Evolutionary conservation across 1,140 invertebrate species (phyloP).

Genomic region (Antheraea pernyi): DNA sequence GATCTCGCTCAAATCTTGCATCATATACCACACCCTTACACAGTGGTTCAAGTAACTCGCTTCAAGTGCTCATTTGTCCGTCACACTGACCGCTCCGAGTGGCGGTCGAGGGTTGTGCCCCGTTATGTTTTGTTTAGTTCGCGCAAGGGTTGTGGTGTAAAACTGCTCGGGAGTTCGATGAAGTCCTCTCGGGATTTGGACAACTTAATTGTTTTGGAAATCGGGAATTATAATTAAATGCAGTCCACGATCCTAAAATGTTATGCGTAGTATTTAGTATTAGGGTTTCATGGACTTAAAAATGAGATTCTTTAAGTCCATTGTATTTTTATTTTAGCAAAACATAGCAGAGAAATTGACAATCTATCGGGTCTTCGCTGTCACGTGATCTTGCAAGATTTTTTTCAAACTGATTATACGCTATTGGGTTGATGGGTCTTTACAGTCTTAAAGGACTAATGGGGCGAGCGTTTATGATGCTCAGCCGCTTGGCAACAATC

Average conservation of each 20-base stretch:
- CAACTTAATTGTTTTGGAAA: constrained; percentile 1
- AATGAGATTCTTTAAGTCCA: no score
- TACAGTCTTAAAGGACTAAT: no score
- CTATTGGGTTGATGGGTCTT: no score
- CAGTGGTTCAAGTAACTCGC: constrained; percentile 53
- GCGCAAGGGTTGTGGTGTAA: constrained; percentile 12
- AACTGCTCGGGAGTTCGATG: not conserved
- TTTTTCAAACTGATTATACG: no score
- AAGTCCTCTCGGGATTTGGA: not conserved
- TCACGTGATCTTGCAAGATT: no score
- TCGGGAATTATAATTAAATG: not conserved
- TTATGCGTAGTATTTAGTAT: no score
- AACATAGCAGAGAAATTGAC: no score
- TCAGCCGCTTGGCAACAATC: no score
- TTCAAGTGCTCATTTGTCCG: constrained; percentile 68
- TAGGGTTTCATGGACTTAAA: no score
- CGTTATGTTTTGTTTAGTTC: constrained; percentile 48
- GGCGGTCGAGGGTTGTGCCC: constrained; percentile 39
- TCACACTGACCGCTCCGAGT: constrained; percentile 55
- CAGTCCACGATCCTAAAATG: not conserved
- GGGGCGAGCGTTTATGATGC: no score
- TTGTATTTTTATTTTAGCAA: no score
- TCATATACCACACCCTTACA: constrained; percentile 26
- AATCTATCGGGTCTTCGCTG: no score
- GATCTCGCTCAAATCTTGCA: not conserved